These are phyloP conservation scores for Circaetus gallicus DNA, from an alignment of 2,113 vertebrate genomes.

Conservation along the genomic window DNA sequence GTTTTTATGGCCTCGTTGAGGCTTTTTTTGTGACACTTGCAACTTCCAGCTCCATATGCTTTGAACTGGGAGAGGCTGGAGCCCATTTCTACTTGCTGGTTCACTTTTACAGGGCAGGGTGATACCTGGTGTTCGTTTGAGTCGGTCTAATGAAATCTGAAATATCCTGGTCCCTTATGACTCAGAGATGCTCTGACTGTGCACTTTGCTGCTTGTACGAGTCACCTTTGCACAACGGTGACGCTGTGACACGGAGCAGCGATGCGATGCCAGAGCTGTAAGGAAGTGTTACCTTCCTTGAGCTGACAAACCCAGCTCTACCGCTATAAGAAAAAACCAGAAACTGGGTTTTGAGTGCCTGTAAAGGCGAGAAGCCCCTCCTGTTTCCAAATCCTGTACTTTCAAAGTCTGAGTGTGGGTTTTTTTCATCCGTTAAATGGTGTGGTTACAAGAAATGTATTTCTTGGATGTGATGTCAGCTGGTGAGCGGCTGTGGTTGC, in stretches of 20 bases:
- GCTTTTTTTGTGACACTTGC: background rate
- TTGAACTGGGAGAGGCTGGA: background rate
- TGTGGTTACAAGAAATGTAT: background rate
- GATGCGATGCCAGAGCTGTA: background rate
- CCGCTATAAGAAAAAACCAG: background rate
- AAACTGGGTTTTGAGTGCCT: background rate
- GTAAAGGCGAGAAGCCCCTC: background rate
- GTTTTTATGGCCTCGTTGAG: background rate
- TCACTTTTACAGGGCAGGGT: background rate
- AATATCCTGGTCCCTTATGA: background rate
- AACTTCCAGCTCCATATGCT: background rate
- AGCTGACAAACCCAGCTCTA: background rate
- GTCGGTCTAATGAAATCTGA: background rate
- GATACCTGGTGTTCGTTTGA: background rate
- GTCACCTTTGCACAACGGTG: background rate
- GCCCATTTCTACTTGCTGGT: background rate
- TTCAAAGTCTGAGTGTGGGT: background rate
- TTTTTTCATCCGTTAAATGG: background rate
- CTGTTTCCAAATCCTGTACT: background rate
- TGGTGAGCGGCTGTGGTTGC: background rate
- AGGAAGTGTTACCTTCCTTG: background rate
- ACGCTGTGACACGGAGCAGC: background rate
- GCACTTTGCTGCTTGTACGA: fast-evolving
- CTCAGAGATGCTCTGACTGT: background rate
- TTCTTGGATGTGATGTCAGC: background rate